Evolutionary conservation across 2,113 vertebrate genomes (phyloP).

Genomic region (Zingel zingel): DNA sequence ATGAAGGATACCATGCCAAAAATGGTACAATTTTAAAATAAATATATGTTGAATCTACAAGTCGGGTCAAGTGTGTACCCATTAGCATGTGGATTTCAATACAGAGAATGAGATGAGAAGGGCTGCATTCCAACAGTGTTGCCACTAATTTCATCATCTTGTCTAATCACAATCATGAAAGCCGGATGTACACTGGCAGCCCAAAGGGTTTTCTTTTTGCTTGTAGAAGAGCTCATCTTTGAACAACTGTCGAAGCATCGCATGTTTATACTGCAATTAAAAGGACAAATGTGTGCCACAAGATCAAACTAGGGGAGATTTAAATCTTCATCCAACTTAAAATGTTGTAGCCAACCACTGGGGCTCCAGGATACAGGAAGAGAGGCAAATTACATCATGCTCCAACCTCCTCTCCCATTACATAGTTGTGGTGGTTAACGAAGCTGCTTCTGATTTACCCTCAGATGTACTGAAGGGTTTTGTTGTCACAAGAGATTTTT

Average conservation of each 20-base stretch:
- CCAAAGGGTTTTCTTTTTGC: not conserved
- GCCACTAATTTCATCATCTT: not conserved
- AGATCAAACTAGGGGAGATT: not conserved
- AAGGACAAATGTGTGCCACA: not conserved
- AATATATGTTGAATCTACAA: not conserved
- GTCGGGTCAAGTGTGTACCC: slow-evolving; percentile 26
- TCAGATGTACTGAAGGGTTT: not conserved
- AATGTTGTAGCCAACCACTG: not conserved
- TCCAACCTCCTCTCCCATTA: not conserved
- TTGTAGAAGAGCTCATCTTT: not conserved
- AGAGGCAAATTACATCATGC: not conserved
- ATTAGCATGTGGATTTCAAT: slow-evolving; percentile 34
- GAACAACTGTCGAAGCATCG: not conserved
- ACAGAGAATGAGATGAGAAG: slow-evolving; percentile 58
- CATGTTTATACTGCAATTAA: not conserved
- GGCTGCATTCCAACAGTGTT: slow-evolving; percentile 75
- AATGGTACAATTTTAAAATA: not conserved
- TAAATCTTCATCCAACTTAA: not conserved
- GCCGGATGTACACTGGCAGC: not conserved
- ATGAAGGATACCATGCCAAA: not conserved
- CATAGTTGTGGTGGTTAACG: not conserved
- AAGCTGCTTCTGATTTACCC: not conserved
- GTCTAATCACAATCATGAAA: not conserved
- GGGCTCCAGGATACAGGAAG: not conserved
- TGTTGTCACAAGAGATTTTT: not conserved